phyloP scores from a whole-genome alignment of 2,113 vertebrate genomes.

The Dinomys branickii region DNA sequence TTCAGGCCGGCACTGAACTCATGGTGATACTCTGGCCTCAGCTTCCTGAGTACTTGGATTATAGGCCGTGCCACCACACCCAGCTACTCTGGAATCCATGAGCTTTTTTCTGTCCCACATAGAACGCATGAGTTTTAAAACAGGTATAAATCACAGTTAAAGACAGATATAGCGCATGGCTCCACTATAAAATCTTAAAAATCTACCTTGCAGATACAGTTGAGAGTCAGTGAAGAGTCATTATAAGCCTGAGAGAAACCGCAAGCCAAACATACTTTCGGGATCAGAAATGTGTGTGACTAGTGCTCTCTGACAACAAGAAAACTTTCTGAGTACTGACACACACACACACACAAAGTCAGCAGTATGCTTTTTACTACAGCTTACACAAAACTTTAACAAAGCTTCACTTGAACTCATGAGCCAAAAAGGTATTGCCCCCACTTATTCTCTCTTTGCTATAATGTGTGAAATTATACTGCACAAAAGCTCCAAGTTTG shows the following conservation, averaged over 20 bases:
- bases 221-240: background rate
- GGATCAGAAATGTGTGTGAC: background rate
- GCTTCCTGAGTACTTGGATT: background rate
- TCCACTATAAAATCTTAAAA: background rate
- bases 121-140: background rate
- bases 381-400: background rate
- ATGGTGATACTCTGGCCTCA: background rate
- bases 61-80: background rate
- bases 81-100: background rate
- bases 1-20: background rate
- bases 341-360: background rate
- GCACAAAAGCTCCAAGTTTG: background rate
- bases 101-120: background rate
- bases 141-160: background rate
- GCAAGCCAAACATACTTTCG: background rate
- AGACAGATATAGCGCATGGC: background rate
- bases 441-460: background rate
- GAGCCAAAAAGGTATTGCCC: background rate
- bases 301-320: background rate
- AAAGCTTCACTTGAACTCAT: constrained; percentile 47
- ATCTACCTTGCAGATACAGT: background rate
- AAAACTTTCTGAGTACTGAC: background rate
- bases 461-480: background rate
- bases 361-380: background rate
- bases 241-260: background rate